Conservation (phyloP, 2,113 vertebrate genomes). For the Stegostoma tigrinum region DNA sequence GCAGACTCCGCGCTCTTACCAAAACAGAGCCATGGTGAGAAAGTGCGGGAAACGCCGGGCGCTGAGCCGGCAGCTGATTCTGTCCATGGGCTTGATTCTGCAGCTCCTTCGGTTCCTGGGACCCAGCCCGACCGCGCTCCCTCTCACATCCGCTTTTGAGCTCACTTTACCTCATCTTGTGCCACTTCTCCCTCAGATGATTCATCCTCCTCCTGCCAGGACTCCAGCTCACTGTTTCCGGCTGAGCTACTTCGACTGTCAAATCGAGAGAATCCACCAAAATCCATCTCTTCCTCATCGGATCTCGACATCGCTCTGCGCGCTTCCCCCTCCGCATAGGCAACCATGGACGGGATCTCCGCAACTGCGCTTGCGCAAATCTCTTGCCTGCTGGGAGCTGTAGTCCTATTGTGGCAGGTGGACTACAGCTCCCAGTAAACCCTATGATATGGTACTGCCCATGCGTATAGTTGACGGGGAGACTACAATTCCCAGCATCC, state of each 20-base stretch:
- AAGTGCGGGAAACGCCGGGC: background rate
- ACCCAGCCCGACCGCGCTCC: too few relatives aligned
- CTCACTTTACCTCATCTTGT: background rate
- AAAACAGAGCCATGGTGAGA: background rate
- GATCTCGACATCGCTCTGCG: background rate
- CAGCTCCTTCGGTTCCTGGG: too few relatives aligned
- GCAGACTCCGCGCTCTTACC: background rate
- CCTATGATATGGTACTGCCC: background rate
- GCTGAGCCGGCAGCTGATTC: background rate
- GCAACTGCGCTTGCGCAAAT: background rate
- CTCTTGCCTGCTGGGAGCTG: background rate
- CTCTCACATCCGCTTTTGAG: background rate
- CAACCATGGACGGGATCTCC: background rate
- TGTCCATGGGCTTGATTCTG: background rate
- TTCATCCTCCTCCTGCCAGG: background rate
- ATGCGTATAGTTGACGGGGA: background rate
- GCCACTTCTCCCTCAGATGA: background rate
- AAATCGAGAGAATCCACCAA: too few relatives aligned
- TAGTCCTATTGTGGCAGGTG: background rate
- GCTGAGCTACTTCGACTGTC: conserved; percentile 1
- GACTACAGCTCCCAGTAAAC: background rate
- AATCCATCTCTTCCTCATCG: background rate
- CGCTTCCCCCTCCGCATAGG: background rate
- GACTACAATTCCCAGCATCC: background rate
- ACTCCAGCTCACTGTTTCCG: background rate